Percentiles rank a stretch among this genome's conserved stretches.
Evolutionary conservation across 2,888 invertebrate genomes (phyloP).

Genomic region (Drosophila barbarae): DNA sequence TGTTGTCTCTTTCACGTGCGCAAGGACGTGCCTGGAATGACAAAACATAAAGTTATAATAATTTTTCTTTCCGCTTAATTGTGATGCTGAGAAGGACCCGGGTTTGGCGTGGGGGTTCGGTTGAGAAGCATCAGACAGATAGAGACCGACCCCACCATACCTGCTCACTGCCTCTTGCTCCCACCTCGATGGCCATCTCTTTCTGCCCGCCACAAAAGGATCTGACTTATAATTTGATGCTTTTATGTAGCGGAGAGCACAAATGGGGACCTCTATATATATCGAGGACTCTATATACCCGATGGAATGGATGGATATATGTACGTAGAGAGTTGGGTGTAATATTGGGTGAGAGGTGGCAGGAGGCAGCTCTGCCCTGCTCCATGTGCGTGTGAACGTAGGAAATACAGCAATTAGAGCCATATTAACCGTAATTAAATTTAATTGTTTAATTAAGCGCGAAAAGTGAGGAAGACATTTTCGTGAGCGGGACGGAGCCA

Average conservation of each 20-base stretch:
- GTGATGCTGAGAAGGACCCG: constrained; percentile 50
- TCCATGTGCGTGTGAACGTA: constrained; percentile 68
- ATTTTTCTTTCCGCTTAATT: constrained; percentile 78
- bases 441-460: constrained; percentile 80
- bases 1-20: constrained; percentile 12
- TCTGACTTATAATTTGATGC: constrained; percentile 72
- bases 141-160: constrained; percentile 36
- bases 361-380: constrained; percentile 11
- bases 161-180: constrained; percentile 13
- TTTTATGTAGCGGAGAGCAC: constrained; percentile 56
- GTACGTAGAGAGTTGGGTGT: constrained; percentile 25
- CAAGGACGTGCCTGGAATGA: constrained; percentile 62
- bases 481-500: constrained; percentile 46
- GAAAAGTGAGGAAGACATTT: constrained; percentile 74
- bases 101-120: constrained; percentile 34
- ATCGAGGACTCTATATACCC: constrained; percentile 21
- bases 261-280: constrained; percentile 33
- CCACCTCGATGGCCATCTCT: constrained; percentile 6
- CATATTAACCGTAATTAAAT: constrained; percentile 80
- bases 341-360: not conserved
- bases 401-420: constrained; percentile 80
- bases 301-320: constrained; percentile 7
- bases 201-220: constrained; percentile 29
- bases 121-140: constrained; percentile 54
- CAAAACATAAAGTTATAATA: constrained; percentile 76